Evolutionary conservation across 2,113 vertebrate species (phyloP).

Genomic region (Urocitellus parryii): DNA sequence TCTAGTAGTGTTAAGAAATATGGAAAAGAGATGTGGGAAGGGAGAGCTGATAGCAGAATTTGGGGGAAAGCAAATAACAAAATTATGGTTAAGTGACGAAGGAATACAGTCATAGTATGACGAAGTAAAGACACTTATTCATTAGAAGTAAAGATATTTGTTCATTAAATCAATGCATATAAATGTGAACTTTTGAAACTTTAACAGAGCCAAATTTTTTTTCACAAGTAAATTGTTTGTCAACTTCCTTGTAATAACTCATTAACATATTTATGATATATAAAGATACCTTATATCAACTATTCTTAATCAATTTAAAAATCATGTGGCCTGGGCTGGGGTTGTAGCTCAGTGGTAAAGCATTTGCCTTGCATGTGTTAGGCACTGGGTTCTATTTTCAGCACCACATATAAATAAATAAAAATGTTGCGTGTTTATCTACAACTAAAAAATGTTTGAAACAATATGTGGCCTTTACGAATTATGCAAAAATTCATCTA

Average conservation of each 20-base stretch:
- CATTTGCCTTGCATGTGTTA: no score
- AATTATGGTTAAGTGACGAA: neutral
- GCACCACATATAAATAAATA: no score
- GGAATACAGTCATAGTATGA: neutral
- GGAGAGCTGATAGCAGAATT: neutral
- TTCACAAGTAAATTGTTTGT: neutral
- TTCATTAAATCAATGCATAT: neutral
- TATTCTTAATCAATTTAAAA: slow-evolving; percentile 26
- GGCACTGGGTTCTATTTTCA: no score
- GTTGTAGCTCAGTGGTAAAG: no score
- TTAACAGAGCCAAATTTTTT: neutral
- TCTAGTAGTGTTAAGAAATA: neutral
- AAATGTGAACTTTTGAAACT: slow-evolving; percentile 9
- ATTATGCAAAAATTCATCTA: neutral
- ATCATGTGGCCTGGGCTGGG: neutral
- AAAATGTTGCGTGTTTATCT: no score
- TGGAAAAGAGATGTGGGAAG: neutral
- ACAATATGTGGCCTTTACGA: neutral
- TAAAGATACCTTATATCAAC: neutral
- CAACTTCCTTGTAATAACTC: neutral
- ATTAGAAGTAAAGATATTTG: neutral
- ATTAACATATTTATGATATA: neutral
- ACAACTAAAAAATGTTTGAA: no score
- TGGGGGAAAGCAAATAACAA: neutral
- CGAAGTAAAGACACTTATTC: neutral